A percentile compares a stretch with the other conserved stretches of the same genome.
Evolutionary conservation across 1,140 invertebrate species (phyloP).

Genomic region (Bombus haemorrhoidalis): DNA sequence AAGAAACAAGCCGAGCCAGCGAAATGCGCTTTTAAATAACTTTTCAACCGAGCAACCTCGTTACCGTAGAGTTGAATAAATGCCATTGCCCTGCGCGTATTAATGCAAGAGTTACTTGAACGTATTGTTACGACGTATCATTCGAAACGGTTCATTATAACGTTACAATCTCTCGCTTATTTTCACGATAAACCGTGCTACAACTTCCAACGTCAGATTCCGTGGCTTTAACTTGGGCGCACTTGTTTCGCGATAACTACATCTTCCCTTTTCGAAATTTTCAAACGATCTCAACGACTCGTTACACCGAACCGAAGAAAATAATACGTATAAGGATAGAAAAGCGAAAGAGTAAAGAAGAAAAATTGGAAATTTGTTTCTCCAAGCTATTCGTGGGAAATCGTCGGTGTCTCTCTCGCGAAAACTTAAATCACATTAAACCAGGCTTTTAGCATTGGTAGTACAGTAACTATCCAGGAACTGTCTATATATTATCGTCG

Average conservation of each 20-base stretch:
- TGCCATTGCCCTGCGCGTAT: not conserved
- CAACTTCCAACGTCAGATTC: not conserved
- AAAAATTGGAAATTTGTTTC: too few relatives aligned
- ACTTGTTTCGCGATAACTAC: not conserved
- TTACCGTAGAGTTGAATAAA: conserved; percentile 14
- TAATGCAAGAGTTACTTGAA: conserved; percentile 37
- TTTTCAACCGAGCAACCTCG: not conserved
- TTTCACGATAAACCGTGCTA: not conserved
- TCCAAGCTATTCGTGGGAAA: too few relatives aligned
- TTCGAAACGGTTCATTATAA: conserved; percentile 1
- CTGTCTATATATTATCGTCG: too few relatives aligned
- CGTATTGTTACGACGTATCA: conserved; percentile 41
- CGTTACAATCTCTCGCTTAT: not conserved
- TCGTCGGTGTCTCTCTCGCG: too few relatives aligned
- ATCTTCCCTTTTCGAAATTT: not conserved
- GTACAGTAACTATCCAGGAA: too few relatives aligned
- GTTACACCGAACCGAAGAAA: not conserved
- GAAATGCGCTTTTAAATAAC: conserved; percentile 10
- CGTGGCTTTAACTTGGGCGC: not conserved
- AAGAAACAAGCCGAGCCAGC: not conserved
- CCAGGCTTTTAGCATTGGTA: too few relatives aligned
- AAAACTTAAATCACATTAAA: too few relatives aligned
- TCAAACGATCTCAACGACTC: not conserved
- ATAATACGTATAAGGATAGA: not conserved
- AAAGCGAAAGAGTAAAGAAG: too few relatives aligned